A percentile compares a stretch with the other conserved stretches of the same genome.
These are phyloP conservation scores for Phalacrocorax pelagicus DNA, from an alignment of 2,113 vertebrate species.

Conservation along the genomic window DNA sequence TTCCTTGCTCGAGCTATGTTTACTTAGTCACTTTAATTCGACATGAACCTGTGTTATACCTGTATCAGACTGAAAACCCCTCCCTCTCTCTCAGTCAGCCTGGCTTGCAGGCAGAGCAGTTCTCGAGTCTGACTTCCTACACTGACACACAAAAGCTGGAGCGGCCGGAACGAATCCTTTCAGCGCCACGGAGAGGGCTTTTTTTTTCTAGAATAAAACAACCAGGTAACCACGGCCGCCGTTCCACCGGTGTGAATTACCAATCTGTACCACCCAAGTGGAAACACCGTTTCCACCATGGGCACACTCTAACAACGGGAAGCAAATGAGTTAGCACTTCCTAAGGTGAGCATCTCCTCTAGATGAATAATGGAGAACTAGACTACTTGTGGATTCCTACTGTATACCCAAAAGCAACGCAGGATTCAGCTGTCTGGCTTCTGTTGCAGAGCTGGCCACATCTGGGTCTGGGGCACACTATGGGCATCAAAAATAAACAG, in stretches of 20 bases:
- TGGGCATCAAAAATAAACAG: neutral
- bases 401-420: neutral
- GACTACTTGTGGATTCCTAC: neutral
- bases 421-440: neutral
- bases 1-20: neutral
- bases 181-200: neutral
- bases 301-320: neutral
- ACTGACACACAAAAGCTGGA: neutral
- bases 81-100: neutral
- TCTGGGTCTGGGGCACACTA: neutral
- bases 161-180: neutral
- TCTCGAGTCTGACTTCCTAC: neutral
- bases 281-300: neutral
- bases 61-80: neutral
- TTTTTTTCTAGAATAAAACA: neutral
- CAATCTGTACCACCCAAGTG: neutral
- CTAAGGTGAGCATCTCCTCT: neutral
- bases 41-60: neutral
- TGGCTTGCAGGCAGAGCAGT: neutral
- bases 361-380: neutral
- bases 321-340: neutral
- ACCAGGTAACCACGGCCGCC: neutral
- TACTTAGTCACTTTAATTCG: constrained; percentile 2
- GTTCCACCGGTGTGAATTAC: neutral
- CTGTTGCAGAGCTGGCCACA: neutral